Evolutionary conservation across 2,888 invertebrate genomes (phyloP).

Genomic region (Petrolisthes manimaculis): DNA sequence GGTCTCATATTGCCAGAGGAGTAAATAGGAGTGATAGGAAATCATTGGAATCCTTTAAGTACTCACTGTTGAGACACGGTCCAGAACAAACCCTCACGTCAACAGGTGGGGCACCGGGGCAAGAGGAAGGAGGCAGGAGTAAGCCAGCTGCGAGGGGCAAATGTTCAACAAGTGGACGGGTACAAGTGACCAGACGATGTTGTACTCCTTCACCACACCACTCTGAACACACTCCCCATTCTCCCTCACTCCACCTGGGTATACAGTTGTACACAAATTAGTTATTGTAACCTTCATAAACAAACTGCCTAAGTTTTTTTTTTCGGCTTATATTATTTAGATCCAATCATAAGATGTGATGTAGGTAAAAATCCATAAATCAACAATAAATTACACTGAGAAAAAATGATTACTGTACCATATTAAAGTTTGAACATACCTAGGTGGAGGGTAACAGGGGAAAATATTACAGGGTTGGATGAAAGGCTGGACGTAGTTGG

Average conservation of each 20-base stretch:
- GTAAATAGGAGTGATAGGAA: too few species aligned
- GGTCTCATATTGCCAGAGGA: too few species aligned
- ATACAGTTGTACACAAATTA: too few species aligned
- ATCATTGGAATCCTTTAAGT: too few species aligned
- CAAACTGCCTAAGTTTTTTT: background rate
- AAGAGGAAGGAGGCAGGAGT: background rate
- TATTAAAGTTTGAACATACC: background rate
- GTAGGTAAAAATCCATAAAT: background rate
- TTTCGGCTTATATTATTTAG: background rate
- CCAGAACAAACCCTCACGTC: conserved; percentile 41
- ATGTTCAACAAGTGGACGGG: conserved; percentile 1
- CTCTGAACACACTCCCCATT: conserved; percentile 38
- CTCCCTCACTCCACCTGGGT: conserved; percentile 32
- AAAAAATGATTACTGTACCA: too few species aligned
- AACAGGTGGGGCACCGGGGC: conserved; percentile 7
- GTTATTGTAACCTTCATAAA: too few species aligned
- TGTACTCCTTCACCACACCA: conserved; percentile 49
- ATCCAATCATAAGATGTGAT: background rate
- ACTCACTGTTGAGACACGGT: conserved; percentile 42
- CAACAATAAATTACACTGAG: too few species aligned
- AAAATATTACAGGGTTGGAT: conserved; percentile 46
- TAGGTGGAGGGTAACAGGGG: conserved; percentile 31
- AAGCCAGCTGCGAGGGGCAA: conserved; percentile 12
- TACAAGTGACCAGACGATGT: conserved; percentile 39
- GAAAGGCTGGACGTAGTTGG: conserved; percentile 36